Percentiles rank a stretch among this genome's conserved stretches.
phyloP scores from a whole-genome alignment of 1,140 invertebrate species.

The Listronotus bonariensis region DNA sequence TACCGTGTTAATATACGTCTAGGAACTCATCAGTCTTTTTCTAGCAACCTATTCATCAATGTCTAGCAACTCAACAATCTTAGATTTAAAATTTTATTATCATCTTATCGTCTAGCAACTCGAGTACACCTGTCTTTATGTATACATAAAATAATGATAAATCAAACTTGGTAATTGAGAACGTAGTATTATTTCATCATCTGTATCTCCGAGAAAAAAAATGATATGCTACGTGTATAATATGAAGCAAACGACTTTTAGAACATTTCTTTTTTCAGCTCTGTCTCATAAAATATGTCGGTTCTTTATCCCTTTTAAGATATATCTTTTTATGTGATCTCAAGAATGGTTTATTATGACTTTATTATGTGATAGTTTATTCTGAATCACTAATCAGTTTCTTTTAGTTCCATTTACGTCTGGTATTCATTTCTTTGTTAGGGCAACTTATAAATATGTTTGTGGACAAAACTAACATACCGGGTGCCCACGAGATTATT shows the following conservation, averaged over 20 bases:
- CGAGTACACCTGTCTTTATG: no score
- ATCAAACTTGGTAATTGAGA: no score
- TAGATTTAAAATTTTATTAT: no score
- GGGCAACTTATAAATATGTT: neutral
- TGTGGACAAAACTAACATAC: no score
- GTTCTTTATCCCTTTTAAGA: constrained; percentile 18
- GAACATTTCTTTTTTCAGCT: constrained; percentile 7
- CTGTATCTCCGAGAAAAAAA: neutral
- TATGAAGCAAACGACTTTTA: constrained; percentile 15
- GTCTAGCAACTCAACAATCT: no score
- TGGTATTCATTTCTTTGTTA: constrained; percentile 11
- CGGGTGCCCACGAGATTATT: no score
- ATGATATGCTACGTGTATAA: constrained; percentile 11
- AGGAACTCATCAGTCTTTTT: no score
- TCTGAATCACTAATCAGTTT: constrained; percentile 18
- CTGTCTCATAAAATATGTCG: constrained; percentile 17
- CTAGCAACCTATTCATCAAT: no score
- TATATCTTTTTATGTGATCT: constrained; percentile 20
- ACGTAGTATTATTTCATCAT: no score
- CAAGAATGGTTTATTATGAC: constrained; percentile 18
- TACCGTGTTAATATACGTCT: no score
- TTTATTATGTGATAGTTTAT: constrained; percentile 20
- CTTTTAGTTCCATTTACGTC: constrained; percentile 15
- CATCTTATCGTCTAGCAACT: no score
- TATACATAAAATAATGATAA: no score